Evolutionary conservation across 2,888 invertebrate genomes (phyloP).

Genomic region (Drosophila mercatorum): DNA sequence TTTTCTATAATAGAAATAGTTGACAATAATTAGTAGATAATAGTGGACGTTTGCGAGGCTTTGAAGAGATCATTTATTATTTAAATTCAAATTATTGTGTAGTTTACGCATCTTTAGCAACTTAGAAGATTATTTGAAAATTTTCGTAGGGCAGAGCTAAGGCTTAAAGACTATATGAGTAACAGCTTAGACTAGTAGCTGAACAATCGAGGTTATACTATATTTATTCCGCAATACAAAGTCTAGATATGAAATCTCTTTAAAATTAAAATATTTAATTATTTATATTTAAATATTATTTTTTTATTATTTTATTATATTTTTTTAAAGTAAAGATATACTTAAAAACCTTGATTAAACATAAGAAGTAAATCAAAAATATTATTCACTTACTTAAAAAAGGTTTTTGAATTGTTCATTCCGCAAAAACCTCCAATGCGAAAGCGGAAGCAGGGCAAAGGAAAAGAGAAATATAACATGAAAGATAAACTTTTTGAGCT

Average conservation of each 20-base stretch:
- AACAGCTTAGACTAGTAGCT: background rate
- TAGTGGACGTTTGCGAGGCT: background rate
- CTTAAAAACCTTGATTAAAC: background rate
- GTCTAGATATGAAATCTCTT: background rate
- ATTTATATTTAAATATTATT: too few relatives aligned
- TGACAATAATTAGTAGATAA: background rate
- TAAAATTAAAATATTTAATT: background rate
- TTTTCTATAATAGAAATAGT: background rate
- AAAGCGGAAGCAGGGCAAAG: background rate
- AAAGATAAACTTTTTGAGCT: background rate
- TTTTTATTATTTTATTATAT: too few relatives aligned
- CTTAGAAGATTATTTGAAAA: background rate
- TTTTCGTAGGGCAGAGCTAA: background rate
- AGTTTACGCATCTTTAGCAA: background rate
- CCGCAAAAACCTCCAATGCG: background rate
- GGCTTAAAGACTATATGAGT: background rate
- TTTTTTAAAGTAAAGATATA: background rate
- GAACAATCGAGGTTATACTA: background rate
- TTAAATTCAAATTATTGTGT: background rate
- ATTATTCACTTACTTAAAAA: background rate
- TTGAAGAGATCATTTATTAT: background rate
- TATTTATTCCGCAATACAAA: too few relatives aligned
- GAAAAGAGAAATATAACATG: background rate
- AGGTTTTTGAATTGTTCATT: too few relatives aligned
- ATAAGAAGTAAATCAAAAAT: background rate